These are phyloP conservation scores for Ictalurus furcatus DNA, from an alignment of 2,113 vertebrate species.

Conservation along the genomic window DNA sequence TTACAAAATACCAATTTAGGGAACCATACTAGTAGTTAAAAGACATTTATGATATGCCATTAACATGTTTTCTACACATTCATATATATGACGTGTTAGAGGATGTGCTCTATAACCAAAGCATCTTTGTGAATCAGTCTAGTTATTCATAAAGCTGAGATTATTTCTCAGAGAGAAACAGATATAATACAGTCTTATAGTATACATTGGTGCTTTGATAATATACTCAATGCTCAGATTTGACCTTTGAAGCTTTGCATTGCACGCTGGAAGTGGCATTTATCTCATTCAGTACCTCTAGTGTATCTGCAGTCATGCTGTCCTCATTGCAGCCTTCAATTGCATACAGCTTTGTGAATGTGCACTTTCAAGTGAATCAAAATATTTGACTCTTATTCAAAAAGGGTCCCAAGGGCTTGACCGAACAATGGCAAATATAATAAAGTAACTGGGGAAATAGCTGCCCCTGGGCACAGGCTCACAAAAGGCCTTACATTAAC, in stretches of 20 bases:
- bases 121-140: not conserved
- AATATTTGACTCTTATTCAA: conserved; percentile 28
- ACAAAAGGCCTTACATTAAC: conserved; percentile 13
- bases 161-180: not conserved
- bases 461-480: not conserved
- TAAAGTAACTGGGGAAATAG: conserved; percentile 11
- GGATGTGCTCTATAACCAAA: not conserved
- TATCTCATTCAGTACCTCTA: conserved; percentile 48
- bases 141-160: not conserved
- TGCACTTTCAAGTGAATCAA: conserved; percentile 12
- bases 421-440: conserved; percentile 7
- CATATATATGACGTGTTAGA: not conserved
- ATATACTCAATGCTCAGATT: conserved; percentile 64
- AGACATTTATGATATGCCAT: not conserved
- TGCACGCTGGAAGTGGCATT: conserved; percentile 55
- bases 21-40: not conserved
- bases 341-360: conserved; percentile 20
- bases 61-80: conserved; percentile 4
- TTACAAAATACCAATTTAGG: conserved; percentile 17
- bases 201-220: conserved; percentile 58
- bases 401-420: conserved; percentile 9
- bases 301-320: conserved; percentile 24
- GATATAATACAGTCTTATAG: not conserved
- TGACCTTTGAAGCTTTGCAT: conserved; percentile 68
- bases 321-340: conserved; percentile 4